These are phyloP conservation scores for Parazoanthus swiftii DNA, from an alignment of 92 coral and sea anemone genomes.

Conservation along the genomic window DNA sequence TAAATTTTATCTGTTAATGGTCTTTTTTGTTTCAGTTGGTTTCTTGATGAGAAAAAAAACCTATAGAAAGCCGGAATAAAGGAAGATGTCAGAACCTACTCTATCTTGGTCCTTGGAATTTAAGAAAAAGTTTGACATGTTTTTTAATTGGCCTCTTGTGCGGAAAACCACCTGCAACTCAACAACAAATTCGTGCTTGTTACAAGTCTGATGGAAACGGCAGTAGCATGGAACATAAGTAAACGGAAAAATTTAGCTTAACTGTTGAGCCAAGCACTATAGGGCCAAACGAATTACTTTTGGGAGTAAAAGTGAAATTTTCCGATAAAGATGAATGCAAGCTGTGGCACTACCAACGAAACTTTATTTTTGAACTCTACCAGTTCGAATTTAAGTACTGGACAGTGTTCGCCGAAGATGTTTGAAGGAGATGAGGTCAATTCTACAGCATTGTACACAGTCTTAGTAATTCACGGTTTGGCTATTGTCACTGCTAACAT, in stretches of 20 bases:
- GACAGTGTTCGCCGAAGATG: neutral
- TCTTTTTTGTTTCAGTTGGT: neutral
- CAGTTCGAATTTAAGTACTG: neutral
- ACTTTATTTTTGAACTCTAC: neutral
- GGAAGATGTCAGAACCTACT: neutral
- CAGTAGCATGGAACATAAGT: neutral
- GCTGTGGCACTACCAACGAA: neutral
- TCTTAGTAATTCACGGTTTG: neutral
- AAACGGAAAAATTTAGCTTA: neutral
- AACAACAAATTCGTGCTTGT: neutral
- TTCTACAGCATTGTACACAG: neutral
- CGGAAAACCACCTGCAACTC: neutral
- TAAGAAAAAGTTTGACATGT: neutral
- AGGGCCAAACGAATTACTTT: no score
- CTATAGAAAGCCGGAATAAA: neutral
- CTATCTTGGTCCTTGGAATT: neutral
- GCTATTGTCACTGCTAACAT: constrained; percentile 54
- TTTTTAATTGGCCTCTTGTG: no score
- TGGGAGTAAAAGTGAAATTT: neutral
- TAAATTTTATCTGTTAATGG: neutral
- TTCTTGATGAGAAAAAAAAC: neutral
- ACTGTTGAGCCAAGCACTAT: neutral
- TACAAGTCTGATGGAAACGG: neutral
- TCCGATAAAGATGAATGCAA: neutral
- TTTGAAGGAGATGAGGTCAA: neutral